Base-by-base conservation (phyloP, 1,140 invertebrate species). In the Neodiprion fabricii region DNA sequence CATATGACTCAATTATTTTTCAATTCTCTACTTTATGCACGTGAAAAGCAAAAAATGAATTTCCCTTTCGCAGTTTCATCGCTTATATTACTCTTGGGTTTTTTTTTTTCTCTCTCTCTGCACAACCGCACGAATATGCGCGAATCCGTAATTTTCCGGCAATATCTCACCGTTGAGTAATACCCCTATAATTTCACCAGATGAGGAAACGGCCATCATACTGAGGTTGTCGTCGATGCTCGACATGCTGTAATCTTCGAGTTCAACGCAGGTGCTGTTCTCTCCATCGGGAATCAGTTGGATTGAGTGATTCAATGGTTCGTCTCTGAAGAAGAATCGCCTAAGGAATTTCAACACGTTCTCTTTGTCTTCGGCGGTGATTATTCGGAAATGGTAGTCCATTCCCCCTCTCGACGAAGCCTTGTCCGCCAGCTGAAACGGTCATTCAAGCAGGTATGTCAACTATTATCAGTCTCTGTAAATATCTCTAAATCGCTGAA, bases 251-350 rank as follows among this genome's bases (percentile, higher is more conserved):
- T 92, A 94, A 3, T 92, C 89, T 77, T 94, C 93, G 14, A 94
- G 81, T 78, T 93, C 92, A 1, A 79, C 7, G 78, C 93, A 94
- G 9, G 89, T 90, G n/a, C 90, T 91, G n/a, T 91, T 88, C 21
- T 91, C 89, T 3, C 90, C 90, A 10, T 91, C 91, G 8, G 85
- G 83, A 75, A 94, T 86, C 0, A 94, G 82, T 65, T 90, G 83
- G 21, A 94, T 89, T 53, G 85, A 88, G 7, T 91, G 83, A 82
- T 94, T 94, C n/a, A 94, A 84, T 0, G 93, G 93, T 79, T 94
- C 93, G 74, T 94, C 93, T 14, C 89, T 89, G 87, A 94, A 94
- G 89, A 94, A 94, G 81, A 90, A 92, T 79, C 88, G 86, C 71
- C 88, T 86, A 0, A 93, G 82, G 82, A 93, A 93, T 9, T 89